These are phyloP conservation scores for Coelinius sp. DNA, from an alignment of 2,888 invertebrate genomes.

Conservation along the genomic window DNA sequence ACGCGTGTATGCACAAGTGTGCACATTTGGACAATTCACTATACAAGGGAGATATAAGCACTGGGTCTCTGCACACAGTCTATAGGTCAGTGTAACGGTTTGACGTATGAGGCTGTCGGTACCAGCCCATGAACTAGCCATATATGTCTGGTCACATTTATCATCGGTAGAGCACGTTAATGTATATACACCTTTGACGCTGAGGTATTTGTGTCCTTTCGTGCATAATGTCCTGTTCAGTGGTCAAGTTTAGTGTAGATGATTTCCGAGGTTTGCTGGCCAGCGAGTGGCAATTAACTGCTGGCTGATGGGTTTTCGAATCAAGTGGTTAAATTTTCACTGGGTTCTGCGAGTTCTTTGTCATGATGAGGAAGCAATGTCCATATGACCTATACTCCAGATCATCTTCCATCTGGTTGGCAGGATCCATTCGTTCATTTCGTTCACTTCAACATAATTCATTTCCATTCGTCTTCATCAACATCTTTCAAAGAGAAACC, in stretches of 20 bases:
- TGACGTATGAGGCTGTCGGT: slow-evolving; percentile 50
- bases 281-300: background rate
- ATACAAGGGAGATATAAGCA: background rate
- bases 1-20: slow-evolving; percentile 49
- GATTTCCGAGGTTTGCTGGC: background rate
- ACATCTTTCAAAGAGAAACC: background rate
- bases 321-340: background rate
- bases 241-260: background rate
- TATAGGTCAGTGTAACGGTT: slow-evolving; percentile 61
- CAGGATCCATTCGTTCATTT: background rate
- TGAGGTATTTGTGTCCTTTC: slow-evolving; percentile 28
- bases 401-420: too few species aligned
- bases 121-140: slow-evolving; percentile 45
- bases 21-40: slow-evolving; percentile 37
- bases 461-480: background rate
- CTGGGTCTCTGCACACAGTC: slow-evolving; percentile 38
- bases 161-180: slow-evolving; percentile 39
- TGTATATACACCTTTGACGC: slow-evolving; percentile 31
- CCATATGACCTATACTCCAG: too few species aligned
- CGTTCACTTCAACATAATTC: background rate
- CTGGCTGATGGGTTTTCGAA: background rate
- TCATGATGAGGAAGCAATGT: background rate
- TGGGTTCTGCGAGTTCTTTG: background rate
- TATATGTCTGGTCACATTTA: slow-evolving; percentile 44
- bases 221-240: slow-evolving; percentile 11